A percentile compares a stretch with the other conserved stretches of the same genome.
Conservation (phyloP, 2,888 invertebrate species). For the Druceiella hillmani region DNA sequence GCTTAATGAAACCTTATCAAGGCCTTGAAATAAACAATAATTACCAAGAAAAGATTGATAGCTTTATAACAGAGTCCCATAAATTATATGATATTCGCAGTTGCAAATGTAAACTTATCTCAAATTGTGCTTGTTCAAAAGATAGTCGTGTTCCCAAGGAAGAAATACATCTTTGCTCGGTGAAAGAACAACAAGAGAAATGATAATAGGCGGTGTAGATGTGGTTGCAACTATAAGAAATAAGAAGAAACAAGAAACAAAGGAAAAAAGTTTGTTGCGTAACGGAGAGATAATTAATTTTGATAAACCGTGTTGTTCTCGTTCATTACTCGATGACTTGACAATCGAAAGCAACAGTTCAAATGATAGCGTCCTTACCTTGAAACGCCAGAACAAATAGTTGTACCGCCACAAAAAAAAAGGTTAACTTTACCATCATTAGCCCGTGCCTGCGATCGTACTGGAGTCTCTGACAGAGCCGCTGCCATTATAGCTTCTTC, state of each 20-base stretch:
- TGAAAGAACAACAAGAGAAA: constrained; percentile 14
- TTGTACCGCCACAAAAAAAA: neutral
- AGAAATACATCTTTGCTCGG: constrained; percentile 8
- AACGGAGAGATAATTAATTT: constrained; percentile 7
- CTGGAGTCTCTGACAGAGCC: constrained; percentile 16
- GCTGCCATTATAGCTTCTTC: constrained; percentile 17
- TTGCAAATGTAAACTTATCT: constrained; percentile 12
- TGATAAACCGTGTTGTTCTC: constrained; percentile 10
- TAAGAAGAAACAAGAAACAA: constrained; percentile 11
- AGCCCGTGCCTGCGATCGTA: constrained; percentile 16
- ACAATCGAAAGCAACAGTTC: constrained; percentile 7
- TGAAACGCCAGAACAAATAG: neutral
- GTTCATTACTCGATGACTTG: constrained; percentile 9
- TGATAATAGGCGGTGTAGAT: constrained; percentile 11
- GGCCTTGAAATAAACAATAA: constrained; percentile 12
- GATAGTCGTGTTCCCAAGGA: constrained; percentile 7
- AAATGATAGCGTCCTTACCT: constrained; percentile 1
- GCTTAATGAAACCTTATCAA: constrained; percentile 12
- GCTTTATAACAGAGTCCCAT: constrained; percentile 7
- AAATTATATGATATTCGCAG: constrained; percentile 10
- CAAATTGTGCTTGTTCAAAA: constrained; percentile 9
- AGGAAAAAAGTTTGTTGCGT: constrained; percentile 8
- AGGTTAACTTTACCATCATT: constrained; percentile 14
- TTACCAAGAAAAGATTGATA: constrained; percentile 10
- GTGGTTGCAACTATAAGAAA: constrained; percentile 7